A percentile compares a stretch with the other conserved stretches of the same genome.
Conservation (phyloP, 1,140 invertebrate species). For the Mesaphorura yosii region DNA sequence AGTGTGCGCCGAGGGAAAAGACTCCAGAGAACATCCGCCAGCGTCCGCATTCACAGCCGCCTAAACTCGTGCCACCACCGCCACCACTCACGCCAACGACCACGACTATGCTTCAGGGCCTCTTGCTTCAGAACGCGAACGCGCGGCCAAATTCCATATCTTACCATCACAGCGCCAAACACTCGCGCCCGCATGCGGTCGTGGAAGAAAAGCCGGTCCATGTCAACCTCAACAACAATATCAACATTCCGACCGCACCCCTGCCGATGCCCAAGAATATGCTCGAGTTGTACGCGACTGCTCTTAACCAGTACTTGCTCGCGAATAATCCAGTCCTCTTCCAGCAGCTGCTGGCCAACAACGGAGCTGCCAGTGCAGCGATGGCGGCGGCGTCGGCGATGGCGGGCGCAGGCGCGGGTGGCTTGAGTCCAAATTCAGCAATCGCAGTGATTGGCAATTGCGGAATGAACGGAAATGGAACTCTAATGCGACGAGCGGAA, state of each 20-base stretch:
- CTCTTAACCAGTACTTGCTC: conserved; percentile 22
- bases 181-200: not conserved
- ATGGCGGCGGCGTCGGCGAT: conserved; percentile 16
- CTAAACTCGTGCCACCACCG: not conserved
- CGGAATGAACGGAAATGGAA: too few species aligned
- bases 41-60: not conserved
- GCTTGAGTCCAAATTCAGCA: conserved; percentile 17
- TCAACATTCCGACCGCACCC: not conserved
- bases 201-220: not conserved
- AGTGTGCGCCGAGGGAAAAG: not conserved
- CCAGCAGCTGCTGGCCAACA: not conserved
- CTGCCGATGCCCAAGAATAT: conserved; percentile 14
- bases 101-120: not conserved
- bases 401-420: conserved; percentile 10
- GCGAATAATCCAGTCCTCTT: conserved; percentile 15
- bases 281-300: conserved; percentile 16
- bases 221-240: not conserved
- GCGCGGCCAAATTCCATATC: too few species aligned
- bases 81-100: not conserved
- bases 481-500: too few species aligned
- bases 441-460: too few species aligned
- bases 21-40: not conserved
- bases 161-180: too few species aligned
- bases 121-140: not conserved
- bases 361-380: not conserved